These are phyloP conservation scores for Cactoblastis cactorum DNA, from an alignment of 2,888 invertebrate genomes.

Conservation along the genomic window DNA sequence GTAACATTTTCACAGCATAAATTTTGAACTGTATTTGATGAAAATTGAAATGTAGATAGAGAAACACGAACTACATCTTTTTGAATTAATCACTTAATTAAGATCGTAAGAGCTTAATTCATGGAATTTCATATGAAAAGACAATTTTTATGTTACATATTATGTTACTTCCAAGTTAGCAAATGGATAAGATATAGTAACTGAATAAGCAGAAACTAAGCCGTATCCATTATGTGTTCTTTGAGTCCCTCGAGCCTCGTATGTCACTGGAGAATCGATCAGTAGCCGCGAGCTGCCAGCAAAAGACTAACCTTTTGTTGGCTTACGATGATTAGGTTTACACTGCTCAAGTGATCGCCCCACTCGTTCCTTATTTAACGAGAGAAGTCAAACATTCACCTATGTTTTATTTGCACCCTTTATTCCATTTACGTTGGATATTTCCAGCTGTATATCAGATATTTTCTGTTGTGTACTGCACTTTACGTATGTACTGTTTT, in stretches of 20 bases:
- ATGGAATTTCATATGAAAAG: too few relatives aligned
- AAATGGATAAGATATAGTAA: too few relatives aligned
- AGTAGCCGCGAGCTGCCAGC: not conserved
- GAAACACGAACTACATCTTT: too few relatives aligned
- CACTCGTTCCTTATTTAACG: slow-evolving; percentile 42
- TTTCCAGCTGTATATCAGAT: not conserved
- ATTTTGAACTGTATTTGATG: too few relatives aligned
- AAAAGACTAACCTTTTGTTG: slow-evolving; percentile 38
- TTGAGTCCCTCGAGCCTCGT: not conserved
- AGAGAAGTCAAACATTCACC: slow-evolving; percentile 38
- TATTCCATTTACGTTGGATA: slow-evolving; percentile 13
- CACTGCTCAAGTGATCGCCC: slow-evolving; percentile 44
- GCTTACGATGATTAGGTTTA: slow-evolving; percentile 59
- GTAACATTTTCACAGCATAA: too few relatives aligned
- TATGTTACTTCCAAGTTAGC: too few relatives aligned
- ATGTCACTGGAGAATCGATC: not conserved
- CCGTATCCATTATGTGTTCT: not conserved
- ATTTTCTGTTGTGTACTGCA: not conserved
- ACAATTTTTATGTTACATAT: too few relatives aligned
- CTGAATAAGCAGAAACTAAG: too few relatives aligned
- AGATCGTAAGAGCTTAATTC: too few relatives aligned
- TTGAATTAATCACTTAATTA: too few relatives aligned
- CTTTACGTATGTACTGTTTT: too few relatives aligned
- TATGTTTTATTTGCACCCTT: slow-evolving; percentile 26
- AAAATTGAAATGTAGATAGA: too few relatives aligned